These are phyloP conservation scores for Pteromalus puparum DNA, from an alignment of 1,140 invertebrate genomes.

Conservation along the genomic window DNA sequence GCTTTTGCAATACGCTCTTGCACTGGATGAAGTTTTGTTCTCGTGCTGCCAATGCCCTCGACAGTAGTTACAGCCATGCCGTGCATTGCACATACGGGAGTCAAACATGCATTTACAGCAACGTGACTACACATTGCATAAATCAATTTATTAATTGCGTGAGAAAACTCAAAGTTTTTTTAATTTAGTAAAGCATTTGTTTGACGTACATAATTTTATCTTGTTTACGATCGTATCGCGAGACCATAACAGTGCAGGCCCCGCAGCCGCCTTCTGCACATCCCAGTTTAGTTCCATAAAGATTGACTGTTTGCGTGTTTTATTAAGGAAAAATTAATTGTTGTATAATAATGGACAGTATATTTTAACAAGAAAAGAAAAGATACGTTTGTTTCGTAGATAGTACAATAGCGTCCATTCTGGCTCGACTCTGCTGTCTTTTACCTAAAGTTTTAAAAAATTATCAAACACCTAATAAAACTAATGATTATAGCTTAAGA, in stretches of 20 bases:
- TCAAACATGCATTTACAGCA: constrained; percentile 92
- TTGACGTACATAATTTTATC: constrained; percentile 80
- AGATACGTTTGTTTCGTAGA: constrained; percentile 85
- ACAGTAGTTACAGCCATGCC: constrained; percentile 92
- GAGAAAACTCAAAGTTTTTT: constrained; percentile 62
- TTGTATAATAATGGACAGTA: constrained; percentile 61
- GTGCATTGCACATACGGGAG: constrained; percentile 88
- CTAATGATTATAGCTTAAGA: neutral
- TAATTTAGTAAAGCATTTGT: too few relatives aligned
- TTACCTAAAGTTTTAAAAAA: constrained; percentile 77
- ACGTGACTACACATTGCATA: constrained; percentile 81
- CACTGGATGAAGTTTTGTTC: constrained; percentile 85
- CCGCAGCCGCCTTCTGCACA: constrained; percentile 96
- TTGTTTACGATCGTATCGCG: constrained; percentile 80
- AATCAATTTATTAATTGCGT: neutral
- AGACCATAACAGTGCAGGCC: constrained; percentile 95
- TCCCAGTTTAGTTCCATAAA: constrained; percentile 90
- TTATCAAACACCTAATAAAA: too few relatives aligned
- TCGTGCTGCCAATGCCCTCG: constrained; percentile 88
- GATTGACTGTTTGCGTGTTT: too few relatives aligned
- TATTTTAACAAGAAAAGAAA: constrained; percentile 59
- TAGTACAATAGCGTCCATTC: constrained; percentile 91
- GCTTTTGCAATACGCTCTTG: constrained; percentile 91
- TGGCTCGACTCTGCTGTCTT: constrained; percentile 84
- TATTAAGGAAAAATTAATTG: constrained; percentile 68